A percentile compares a stretch with the other conserved stretches of the same genome.
Conservation (phyloP, 2,113 vertebrate species). For the Collichthys lucidus region DNA sequence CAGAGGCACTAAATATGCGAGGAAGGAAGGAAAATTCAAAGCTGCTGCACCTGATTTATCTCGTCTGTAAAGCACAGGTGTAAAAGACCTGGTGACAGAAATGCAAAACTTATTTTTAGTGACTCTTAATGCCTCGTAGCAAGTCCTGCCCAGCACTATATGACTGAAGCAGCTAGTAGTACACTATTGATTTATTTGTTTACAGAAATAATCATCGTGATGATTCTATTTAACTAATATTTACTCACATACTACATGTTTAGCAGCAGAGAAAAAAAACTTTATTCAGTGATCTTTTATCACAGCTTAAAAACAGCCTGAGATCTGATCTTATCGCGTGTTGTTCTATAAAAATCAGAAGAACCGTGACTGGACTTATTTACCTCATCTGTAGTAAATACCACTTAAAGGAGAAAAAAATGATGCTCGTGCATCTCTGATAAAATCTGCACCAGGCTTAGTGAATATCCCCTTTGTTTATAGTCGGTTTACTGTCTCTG, state of each 20-base stretch:
- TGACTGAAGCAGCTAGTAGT: not conserved
- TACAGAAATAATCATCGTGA: not conserved
- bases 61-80: not conserved
- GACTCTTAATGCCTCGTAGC: not conserved
- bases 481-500: not conserved
- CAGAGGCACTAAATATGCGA: not conserved
- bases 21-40: not conserved
- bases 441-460: not conserved
- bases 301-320: not conserved
- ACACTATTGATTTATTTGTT: not conserved
- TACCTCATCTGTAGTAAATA: not conserved
- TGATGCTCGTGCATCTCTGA: not conserved
- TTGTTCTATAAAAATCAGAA: not conserved
- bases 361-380: not conserved
- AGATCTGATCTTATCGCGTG: not conserved
- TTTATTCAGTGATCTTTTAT: not conserved
- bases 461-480: not conserved
- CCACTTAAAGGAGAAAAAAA: not conserved
- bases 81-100: not conserved
- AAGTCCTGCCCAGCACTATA: not conserved
- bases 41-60: not conserved
- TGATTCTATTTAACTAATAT: not conserved
- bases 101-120: not conserved
- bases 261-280: not conserved
- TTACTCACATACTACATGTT: not conserved